Conservation (phyloP, 2,797 vertebrate genomes). For the Neosilurus hyrtlii region DNA sequence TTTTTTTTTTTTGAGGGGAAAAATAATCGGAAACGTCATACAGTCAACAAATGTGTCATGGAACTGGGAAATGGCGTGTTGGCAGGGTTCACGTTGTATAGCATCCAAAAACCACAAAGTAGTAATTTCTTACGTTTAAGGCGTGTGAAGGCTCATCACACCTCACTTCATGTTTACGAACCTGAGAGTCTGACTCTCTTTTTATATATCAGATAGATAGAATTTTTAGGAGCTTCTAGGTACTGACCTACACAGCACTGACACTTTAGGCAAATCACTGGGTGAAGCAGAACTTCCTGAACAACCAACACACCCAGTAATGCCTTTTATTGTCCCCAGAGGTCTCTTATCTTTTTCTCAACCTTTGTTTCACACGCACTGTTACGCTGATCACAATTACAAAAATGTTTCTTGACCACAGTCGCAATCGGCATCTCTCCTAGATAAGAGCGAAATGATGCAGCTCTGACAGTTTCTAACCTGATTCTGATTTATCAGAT, state of each 20-base stretch:
- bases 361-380: background rate
- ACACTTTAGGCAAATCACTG: background rate
- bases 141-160: background rate
- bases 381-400: background rate
- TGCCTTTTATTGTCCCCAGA: background rate
- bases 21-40: background rate
- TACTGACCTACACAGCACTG: background rate
- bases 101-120: background rate
- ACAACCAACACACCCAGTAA: background rate
- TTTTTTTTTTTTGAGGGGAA: background rate
- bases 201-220: background rate
- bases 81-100: background rate
- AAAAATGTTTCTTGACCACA: background rate
- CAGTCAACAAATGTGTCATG: background rate
- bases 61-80: background rate
- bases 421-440: background rate
- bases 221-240: background rate
- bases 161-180: background rate
- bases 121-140: background rate
- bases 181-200: no score
- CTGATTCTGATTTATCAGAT: background rate
- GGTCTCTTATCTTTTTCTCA: background rate
- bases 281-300: background rate
- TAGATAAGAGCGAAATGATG: background rate
- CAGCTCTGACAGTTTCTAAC: background rate